phyloP scores from a whole-genome alignment of 2,888 invertebrate species.

The Ariolimax columbianus region DNA sequence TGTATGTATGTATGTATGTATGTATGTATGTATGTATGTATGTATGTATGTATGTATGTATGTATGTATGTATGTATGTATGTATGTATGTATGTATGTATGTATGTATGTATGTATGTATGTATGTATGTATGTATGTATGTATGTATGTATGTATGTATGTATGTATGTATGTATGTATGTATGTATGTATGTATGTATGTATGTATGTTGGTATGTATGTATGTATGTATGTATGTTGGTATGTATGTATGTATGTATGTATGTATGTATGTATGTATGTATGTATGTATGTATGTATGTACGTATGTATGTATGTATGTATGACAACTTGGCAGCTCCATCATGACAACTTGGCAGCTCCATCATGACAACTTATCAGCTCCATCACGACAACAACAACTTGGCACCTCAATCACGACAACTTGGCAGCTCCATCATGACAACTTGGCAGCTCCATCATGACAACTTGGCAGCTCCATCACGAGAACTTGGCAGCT shows the following conservation, averaged over 20 bases:
- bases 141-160: background rate
- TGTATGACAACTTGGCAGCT: background rate
- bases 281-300: conserved; percentile 1
- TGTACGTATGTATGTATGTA: conserved; percentile 6
- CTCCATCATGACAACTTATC: too few relatives aligned
- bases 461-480: too few relatives aligned
- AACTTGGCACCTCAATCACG: too few relatives aligned
- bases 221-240: conserved; percentile 1
- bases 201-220: background rate
- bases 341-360: too few relatives aligned
- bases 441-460: too few relatives aligned
- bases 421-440: too few relatives aligned
- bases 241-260: background rate
- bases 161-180: background rate
- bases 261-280: conserved; percentile 12
- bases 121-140: background rate
- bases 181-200: conserved; percentile 3
- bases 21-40: too few relatives aligned
- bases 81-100: background rate
- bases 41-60: background rate
- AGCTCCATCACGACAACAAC: too few relatives aligned
- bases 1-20: background rate
- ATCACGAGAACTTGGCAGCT: too few relatives aligned
- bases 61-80: background rate
- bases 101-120: background rate